Base-by-base conservation (phyloP, 2,113 vertebrate genomes). In the Hyperoodon ampullatus region DNA sequence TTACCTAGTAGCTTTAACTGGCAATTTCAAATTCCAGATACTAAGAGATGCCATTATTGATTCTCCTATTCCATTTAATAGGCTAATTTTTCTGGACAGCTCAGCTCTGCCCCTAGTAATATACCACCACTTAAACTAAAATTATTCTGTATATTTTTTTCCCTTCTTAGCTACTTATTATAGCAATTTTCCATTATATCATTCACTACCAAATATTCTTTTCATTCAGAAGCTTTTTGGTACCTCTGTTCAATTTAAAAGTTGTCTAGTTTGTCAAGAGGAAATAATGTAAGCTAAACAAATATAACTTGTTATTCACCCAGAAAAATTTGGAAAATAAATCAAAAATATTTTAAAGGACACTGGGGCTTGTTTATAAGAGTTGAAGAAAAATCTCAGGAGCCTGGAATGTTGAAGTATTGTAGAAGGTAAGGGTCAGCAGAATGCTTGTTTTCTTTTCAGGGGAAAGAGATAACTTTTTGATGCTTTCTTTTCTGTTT, bases 371-470 rank as follows among this genome's bases (percentile, higher is more conserved):
- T 97, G 83, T 96, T 97, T 97, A 77, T 82, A 63, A 81, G 80
- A 97, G 28, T 74, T 23, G 39, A 77, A 91, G 77, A 78, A 86
- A 72, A 74, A 47, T 61, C 65, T 96, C 83, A 88, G 96, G 60
- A 94, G 92, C 72, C 33, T 86, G 90, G 96, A 97, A 98, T 95
- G 95, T 35, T 95, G 85, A 95, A 94, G 78, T 93, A 70, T 82
- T 94, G 93, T 85, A 89, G 87, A 71, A 91, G 95, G 63, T 93
- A 92, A 87, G 78, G 89, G 78, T 96, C 93, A 97, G 12, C n/a
- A 88, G 81, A 94, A 88, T 26, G 75, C 44, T 66, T 94, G 65
- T 97, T 97, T 98, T 92, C 75, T 95, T 96, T 97, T 81, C 68
- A 70, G 78, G n/a, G 28, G 18, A 88, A 97, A 95, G 87, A 95